Percentiles rank a stretch among this genome's conserved stretches.
Evolutionary conservation across 2,113 vertebrate species (phyloP).

Genomic region (Albula glossodonta): DNA sequence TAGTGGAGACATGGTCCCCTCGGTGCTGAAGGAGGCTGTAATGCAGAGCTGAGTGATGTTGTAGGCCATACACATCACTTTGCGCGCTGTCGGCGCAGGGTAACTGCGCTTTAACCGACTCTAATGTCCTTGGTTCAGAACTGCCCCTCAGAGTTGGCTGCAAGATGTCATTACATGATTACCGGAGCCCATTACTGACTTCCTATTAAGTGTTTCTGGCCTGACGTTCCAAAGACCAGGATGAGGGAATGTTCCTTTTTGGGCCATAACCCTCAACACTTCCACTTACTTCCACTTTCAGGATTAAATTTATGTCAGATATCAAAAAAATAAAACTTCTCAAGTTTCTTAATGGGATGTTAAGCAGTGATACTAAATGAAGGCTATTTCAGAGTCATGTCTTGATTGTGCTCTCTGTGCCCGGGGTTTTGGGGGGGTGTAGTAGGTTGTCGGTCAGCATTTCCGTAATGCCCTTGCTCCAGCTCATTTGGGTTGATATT

Average conservation of each 20-base stretch:
- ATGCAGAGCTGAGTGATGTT: not conserved
- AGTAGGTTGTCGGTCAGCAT: not conserved
- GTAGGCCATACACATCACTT: not conserved
- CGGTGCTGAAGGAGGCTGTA: conserved; percentile 1
- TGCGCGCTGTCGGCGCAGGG: not conserved
- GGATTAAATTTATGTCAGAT: not conserved
- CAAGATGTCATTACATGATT: not conserved
- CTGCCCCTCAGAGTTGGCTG: not conserved
- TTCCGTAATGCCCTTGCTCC: not conserved
- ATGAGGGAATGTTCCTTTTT: not conserved
- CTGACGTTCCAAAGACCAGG: not conserved
- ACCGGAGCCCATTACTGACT: not conserved
- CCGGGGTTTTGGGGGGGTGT: not conserved
- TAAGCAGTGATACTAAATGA: not conserved
- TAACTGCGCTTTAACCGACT: not conserved
- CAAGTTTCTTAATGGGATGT: not conserved
- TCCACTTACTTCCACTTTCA: not conserved
- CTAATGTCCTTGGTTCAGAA: not conserved
- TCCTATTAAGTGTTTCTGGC: not conserved
- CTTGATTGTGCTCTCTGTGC: not conserved
- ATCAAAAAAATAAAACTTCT: too few relatives aligned
- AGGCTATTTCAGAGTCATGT: not conserved
- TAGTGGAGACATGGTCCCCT: not conserved
- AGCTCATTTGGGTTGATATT: not conserved
- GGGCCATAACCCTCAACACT: not conserved